Base-by-base conservation (phyloP, 2,797 vertebrate genomes). In the Scolopax rusticola region DNA sequence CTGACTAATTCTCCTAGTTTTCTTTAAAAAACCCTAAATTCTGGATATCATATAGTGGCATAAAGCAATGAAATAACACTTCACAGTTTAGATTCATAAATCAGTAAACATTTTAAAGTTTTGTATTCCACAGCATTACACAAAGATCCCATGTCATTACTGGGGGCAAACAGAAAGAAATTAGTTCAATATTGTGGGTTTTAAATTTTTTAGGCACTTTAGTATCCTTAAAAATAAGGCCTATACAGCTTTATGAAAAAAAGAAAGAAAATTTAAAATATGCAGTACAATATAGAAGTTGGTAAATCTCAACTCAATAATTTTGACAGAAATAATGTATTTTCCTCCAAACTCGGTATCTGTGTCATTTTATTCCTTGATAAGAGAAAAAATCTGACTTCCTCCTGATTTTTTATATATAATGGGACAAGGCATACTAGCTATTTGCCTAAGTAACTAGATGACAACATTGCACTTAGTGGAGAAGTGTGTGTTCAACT, bases 111-210 rank as follows among this genome's bases (percentile, higher is more conserved):
- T 64, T 65, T 65, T 40, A 3, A 33, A 36, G 17, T 40, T 60
- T 78, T 40, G 4, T 53, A 32, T 13, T 8, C 5, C 28, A 6
- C 59, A 65, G 53, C 57, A 78, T 67, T 45, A 59, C 16, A 59
- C 16, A 45, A 43, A 50, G 23, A 36, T n/a, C 12, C 70, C 12
- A 50, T 48, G 14, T 38, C 17, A 32, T 47, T 67, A 30, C 5
- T 47, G 33, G 6, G 15, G 57, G 9, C 0, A 56, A 56, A 56
- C 5, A 15, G 28, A 23, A 69, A 93, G 19, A 71, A 73, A 65
- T 12, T 8, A 47, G 2, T 2, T 51, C 40, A 68, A 5, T 11
- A n/a, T 3, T 50, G 11, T 33, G 1, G 2, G 57, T 47, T 63
- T 21, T 0, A 43, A 70, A 43, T n/a, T 2, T 27, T 81, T 69